phyloP scores from a whole-genome alignment of 53 echinoderm and acorn worm species.

The Holothuria scabra region DNA sequence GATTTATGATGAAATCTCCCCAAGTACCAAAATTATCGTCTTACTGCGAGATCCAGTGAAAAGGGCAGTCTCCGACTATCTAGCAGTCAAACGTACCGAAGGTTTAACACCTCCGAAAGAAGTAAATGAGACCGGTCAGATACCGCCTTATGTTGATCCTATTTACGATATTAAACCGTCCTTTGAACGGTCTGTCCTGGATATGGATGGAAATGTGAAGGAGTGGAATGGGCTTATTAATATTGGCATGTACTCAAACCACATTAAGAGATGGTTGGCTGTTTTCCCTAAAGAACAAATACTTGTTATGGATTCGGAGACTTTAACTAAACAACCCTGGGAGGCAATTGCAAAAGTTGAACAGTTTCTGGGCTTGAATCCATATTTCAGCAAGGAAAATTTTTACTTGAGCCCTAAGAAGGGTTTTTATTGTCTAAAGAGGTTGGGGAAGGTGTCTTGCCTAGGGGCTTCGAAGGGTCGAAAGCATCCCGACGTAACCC shows the following conservation, averaged over 20 bases:
- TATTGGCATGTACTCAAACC: slow-evolving; percentile 39
- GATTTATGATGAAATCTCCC: slow-evolving; percentile 23
- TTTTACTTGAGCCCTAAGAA: slow-evolving; percentile 36
- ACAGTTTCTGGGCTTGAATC: slow-evolving; percentile 21
- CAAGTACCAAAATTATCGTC: slow-evolving; percentile 36
- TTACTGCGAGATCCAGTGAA: slow-evolving; percentile 43
- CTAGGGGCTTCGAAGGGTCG: slow-evolving; percentile 38
- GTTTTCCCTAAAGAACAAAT: slow-evolving; percentile 26
- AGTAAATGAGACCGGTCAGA: neutral
- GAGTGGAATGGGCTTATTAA: slow-evolving; percentile 37
- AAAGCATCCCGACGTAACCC: slow-evolving; percentile 37
- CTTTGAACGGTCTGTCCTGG: slow-evolving; percentile 34
- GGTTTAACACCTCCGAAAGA: neutral
- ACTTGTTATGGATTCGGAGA: slow-evolving; percentile 37
- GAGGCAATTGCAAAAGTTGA: neutral
- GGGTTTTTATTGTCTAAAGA: slow-evolving; percentile 35
- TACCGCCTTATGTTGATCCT: slow-evolving; percentile 39
- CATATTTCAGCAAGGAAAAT: slow-evolving; percentile 29
- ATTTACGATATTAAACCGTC: slow-evolving; percentile 28
- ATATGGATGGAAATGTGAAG: slow-evolving; percentile 12
- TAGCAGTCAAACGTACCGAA: slow-evolving; percentile 20
- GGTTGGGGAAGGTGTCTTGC: slow-evolving; percentile 1
- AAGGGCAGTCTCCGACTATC: slow-evolving; percentile 44
- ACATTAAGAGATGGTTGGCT: slow-evolving; percentile 21
- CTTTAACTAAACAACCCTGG: neutral